These are phyloP conservation scores for Damaliscus lunatus DNA, from an alignment of 2,113 vertebrate species.

Conservation along the genomic window DNA sequence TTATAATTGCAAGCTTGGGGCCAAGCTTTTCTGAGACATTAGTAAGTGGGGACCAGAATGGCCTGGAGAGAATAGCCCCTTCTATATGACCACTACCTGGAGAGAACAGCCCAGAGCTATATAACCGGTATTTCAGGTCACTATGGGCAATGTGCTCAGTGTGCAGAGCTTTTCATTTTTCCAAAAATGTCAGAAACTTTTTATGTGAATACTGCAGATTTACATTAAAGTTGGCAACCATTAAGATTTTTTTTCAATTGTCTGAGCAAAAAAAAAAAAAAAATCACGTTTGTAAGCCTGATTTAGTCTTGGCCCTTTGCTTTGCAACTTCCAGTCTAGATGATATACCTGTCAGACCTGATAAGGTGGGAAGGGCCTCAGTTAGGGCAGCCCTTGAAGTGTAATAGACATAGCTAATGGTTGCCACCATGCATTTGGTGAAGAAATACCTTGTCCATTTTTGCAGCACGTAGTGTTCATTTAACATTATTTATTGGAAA, in stretches of 20 bases:
- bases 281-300: neutral
- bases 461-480: neutral
- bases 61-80: neutral
- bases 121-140: neutral
- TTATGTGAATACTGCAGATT: neutral
- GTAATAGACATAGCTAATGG: no score
- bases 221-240: neutral
- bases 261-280: neutral
- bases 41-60: neutral
- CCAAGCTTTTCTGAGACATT: neutral
- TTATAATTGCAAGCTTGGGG: neutral
- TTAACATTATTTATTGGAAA: neutral
- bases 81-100: neutral
- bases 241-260: neutral
- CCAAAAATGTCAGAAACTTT: neutral
- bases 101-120: neutral
- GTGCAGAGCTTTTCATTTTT: neutral
- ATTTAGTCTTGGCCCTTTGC: neutral
- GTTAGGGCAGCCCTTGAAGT: neutral
- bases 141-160: neutral
- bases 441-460: neutral
- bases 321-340: neutral
- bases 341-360: neutral
- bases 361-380: neutral
- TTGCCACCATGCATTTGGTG: neutral